These are phyloP conservation scores for Electrona antarctica DNA, from an alignment of 2,113 vertebrate genomes.

Conservation along the genomic window DNA sequence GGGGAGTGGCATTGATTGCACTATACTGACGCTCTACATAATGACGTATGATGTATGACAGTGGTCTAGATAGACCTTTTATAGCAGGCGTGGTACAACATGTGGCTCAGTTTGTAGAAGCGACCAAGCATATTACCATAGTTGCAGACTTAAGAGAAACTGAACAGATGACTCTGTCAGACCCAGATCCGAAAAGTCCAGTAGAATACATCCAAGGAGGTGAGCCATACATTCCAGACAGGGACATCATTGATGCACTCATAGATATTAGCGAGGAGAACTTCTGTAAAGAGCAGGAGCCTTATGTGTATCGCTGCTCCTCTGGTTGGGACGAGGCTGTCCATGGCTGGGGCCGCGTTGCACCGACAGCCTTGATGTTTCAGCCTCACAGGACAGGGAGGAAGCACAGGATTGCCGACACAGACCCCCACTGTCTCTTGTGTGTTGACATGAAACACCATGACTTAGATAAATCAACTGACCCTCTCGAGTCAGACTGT, in stretches of 20 bases:
- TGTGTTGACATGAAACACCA: constrained; percentile 53
- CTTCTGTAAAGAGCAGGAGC: constrained; percentile 63
- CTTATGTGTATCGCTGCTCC: constrained; percentile 53
- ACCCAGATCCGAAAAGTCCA: not conserved
- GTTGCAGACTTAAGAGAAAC: constrained; percentile 42
- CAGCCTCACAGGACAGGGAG: constrained; percentile 69
- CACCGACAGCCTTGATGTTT: constrained; percentile 72
- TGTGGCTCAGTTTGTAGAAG: too few species aligned
- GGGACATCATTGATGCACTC: constrained; percentile 73
- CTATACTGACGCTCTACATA: too few species aligned
- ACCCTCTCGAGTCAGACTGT: constrained; percentile 16
- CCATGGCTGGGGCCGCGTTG: constrained; percentile 77
- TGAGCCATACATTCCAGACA: constrained; percentile 50
- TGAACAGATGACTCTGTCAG: constrained; percentile 10
- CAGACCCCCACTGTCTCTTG: constrained; percentile 52
- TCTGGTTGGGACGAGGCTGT: constrained; percentile 85
- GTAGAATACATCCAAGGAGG: constrained; percentile 1
- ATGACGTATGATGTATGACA: too few species aligned
- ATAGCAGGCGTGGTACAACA: too few species aligned
- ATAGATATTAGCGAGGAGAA: constrained; percentile 79
- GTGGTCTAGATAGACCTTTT: too few species aligned
- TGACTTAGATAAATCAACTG: constrained; percentile 25
- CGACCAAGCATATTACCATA: not conserved
- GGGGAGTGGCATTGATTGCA: too few species aligned
- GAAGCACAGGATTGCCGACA: constrained; percentile 59